Evolutionary conservation across 2,888 invertebrate genomes (phyloP), one percentile per base, ranked within the genome.

Genomic region (Nematopogon swammerdamellus): DNA sequence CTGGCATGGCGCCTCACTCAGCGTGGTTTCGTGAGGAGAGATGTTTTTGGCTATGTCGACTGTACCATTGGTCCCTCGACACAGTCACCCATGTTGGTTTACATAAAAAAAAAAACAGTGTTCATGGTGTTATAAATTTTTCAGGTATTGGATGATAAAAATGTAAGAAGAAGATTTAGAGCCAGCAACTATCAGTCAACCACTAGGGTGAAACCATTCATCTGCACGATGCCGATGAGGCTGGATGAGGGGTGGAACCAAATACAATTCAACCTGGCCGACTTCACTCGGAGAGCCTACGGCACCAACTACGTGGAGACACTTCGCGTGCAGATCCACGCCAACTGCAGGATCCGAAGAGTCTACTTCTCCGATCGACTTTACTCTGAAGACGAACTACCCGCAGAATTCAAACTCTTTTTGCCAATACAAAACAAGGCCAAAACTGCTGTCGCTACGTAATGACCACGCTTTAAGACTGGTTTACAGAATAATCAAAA

Each of bases 271-370:
- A 96, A 97, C 73, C 81, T 97, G 55, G 91, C 93, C 3, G 96
- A 97, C 72, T 96, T 97, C 68, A 95, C 94, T 6, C 82, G 92
- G 57, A 80, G 95, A 61, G 96, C 95, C 1, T 97, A 97, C 65
- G 96, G 96, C n/a, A 95, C 95, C 14, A 95, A 92, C 70, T 97
- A 95, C 72, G 89, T 95, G 50, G 95, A 97, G 74, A 95, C 95
- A 2, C 82, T 86, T 45, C 80, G 95, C 60, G 91, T 97, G 52
- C 91, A 97, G 82, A 92, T 97, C 59, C 96, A 97, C 75, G 97
- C 97, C 43, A 97, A 97, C 72, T 96, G 96, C 65, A 83, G 97
- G 58, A 89, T 97, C 54, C 84, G 97, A 60, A 82, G 97, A 72
- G 92, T 80, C 62, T 94, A 93, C 68, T 93, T 94, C 69, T 91